These are phyloP conservation scores for Drosophila kikkawai DNA, from an alignment of 1,140 invertebrate species.

Conservation along the genomic window DNA sequence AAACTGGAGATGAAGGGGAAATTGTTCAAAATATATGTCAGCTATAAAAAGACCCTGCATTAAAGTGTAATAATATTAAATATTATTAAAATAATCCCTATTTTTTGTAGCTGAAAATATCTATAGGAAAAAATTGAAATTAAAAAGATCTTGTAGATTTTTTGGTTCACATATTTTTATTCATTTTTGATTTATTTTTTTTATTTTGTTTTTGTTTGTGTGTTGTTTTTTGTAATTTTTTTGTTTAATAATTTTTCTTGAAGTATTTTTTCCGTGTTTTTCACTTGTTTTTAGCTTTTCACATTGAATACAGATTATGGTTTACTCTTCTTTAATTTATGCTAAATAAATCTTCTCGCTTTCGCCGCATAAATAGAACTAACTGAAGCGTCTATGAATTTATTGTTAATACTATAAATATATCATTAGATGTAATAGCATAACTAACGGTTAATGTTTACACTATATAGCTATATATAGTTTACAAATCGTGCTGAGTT, in stretches of 20 bases:
- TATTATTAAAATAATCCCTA: background rate
- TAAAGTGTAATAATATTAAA: background rate
- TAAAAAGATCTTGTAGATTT: background rate
- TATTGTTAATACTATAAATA: constrained; percentile 77
- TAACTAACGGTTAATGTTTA: constrained; percentile 67
- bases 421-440: constrained; percentile 62
- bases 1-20: constrained; percentile 21
- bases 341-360: constrained; percentile 45
- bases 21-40: background rate
- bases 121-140: background rate
- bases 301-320: constrained; percentile 67
- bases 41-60: background rate
- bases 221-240: constrained; percentile 26
- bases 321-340: constrained; percentile 53
- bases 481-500: constrained; percentile 60
- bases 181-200: constrained; percentile 65
- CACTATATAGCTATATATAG: constrained; percentile 53
- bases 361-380: constrained; percentile 72
- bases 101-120: background rate
- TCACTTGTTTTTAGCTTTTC: constrained; percentile 43
- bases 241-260: constrained; percentile 51
- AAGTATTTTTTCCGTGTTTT: constrained; percentile 54
- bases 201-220: constrained; percentile 31
- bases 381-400: constrained; percentile 83
- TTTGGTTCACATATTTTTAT: constrained; percentile 77